Evolutionary conservation across 1,140 invertebrate genomes (phyloP), one percentile per base, ranked within the genome.

Genomic region (Panagrolaimus sp.): DNA sequence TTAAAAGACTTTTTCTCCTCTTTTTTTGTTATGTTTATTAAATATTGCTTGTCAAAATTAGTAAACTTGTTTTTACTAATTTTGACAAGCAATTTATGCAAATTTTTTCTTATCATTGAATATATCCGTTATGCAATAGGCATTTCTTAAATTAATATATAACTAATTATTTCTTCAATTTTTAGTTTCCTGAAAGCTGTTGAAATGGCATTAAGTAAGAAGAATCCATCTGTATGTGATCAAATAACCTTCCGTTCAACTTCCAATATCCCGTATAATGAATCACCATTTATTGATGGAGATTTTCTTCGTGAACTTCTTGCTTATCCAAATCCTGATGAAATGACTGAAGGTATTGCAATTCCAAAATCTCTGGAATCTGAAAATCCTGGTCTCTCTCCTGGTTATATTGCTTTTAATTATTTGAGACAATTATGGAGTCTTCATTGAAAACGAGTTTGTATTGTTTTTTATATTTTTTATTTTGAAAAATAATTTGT

Each of bases 131-230:
- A n/a, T n/a, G n/a, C n/a, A n/a, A n/a, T n/a, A n/a, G n/a, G n/a
- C n/a, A n/a, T n/a, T n/a, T n/a, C n/a, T n/a, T n/a, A 38, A 38
- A 38, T 38, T 7, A 4, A 38, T 38, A n/a, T 38, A 2, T 38
- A 38, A 38, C 32, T 38, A 38, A 38, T 7, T 38, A 2, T 4
- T 38, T 38, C 32, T 7, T 38, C 7, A 4, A 4, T 3, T 24
- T 58, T 21, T 28, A 58, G 52, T 12, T 58, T 58, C 52, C 52
- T 58, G 1, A 58, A 58, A 58, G 15, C 1, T 12, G 52, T 58
- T 28, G 52, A 58, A 58, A 5, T 24, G 10, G 21, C 15, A 14
- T 3, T 58, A 10, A 28, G 17, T 14, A 28, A 58, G 28, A 2
- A 21, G 4, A 21, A 12, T 10, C 12, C 8, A n/a, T 28, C 28